Evolutionary conservation across 1,140 invertebrate species (phyloP).

Genomic region (Homarus americanus): DNA sequence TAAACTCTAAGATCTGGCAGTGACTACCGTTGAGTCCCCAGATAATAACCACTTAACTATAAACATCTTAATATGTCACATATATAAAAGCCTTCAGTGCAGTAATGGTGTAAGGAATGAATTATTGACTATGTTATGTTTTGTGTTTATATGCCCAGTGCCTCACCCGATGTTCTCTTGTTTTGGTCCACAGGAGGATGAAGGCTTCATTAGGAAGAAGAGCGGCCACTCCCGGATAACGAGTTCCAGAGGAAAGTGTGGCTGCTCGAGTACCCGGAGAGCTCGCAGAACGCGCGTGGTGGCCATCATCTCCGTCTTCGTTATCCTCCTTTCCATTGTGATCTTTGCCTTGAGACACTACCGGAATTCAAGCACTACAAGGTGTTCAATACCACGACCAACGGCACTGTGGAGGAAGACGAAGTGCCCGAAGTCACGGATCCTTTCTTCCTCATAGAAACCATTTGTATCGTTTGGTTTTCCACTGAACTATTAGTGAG

Average conservation of each 20-base stretch:
- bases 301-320: conserved; percentile 99
- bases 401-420: conserved; percentile 96
- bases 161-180: background rate
- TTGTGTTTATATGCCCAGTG: background rate
- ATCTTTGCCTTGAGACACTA: conserved; percentile 99
- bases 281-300: conserved; percentile 98
- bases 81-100: too few species aligned
- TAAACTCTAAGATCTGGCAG: too few species aligned
- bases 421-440: conserved; percentile 97
- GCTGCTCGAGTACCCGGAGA: conserved; percentile 99
- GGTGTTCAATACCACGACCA: conserved; percentile 96
- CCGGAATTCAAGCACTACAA: conserved; percentile 99
- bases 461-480: conserved; percentile 99
- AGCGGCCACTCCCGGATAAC: conserved; percentile 96
- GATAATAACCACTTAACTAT: too few species aligned
- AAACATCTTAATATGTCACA: too few species aligned
- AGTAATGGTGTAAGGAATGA: too few species aligned
- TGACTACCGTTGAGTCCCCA: too few species aligned
- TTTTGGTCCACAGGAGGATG: conserved; percentile 88
- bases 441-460: conserved; percentile 99
- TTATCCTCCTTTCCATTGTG: conserved; percentile 99
- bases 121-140: too few species aligned
- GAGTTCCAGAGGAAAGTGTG: conserved; percentile 98
- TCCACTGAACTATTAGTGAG: conserved; percentile 98
- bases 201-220: conserved; percentile 97